Evolutionary conservation across 2,797 vertebrate genomes (phyloP).

Genomic region (Eupleurogrammus muticus): DNA sequence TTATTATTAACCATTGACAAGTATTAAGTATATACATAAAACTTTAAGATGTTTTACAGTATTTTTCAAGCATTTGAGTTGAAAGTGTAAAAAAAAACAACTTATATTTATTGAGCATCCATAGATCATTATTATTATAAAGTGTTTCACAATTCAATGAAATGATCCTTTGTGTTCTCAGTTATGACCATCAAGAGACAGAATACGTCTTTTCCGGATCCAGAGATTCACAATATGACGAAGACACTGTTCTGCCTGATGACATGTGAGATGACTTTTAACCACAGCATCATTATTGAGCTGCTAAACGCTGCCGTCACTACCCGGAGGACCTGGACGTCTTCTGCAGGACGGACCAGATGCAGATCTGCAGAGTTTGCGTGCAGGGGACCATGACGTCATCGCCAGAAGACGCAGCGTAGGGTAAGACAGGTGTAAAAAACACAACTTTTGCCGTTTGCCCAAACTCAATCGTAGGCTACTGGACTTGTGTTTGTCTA

Average conservation of each 20-base stretch:
- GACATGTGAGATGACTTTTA: not conserved
- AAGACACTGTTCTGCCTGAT: not conserved
- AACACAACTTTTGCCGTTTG: no score
- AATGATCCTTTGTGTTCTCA: not conserved
- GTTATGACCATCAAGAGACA: not conserved
- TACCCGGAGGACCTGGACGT: slow-evolving; percentile 8
- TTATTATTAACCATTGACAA: no score
- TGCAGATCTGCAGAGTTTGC: slow-evolving; percentile 38
- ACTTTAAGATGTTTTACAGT: no score
- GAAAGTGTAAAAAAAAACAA: no score
- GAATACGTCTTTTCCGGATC: slow-evolving; percentile 8
- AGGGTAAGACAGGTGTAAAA: slow-evolving; percentile 7
- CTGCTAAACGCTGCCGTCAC: slow-evolving; percentile 25
- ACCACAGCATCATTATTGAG: not conserved
- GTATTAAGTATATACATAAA: no score
- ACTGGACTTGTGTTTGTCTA: no score
- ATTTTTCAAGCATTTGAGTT: no score
- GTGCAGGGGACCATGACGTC: slow-evolving; percentile 24
- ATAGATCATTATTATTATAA: no score
- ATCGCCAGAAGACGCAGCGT: not conserved
- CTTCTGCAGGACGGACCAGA: slow-evolving; percentile 48
- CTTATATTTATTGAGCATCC: no score
- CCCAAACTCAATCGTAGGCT: no score
- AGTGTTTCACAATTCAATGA: not conserved
- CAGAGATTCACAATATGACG: not conserved